Conservation (phyloP, 2,113 vertebrate species). For the Ammodytes marinus region DNA sequence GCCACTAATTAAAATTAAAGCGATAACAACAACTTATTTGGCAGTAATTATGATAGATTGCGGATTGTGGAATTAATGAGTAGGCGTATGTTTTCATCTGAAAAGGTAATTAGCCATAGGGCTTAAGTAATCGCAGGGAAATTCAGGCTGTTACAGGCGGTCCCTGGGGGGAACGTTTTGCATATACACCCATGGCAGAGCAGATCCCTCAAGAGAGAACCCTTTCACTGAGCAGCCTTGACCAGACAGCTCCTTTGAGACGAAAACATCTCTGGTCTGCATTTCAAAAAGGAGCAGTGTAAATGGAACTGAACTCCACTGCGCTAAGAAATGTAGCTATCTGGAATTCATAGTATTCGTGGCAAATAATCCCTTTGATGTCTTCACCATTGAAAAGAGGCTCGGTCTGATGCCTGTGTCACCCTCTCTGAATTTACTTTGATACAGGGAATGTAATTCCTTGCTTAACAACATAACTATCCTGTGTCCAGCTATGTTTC, state of each 20-base stretch:
- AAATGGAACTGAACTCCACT: conserved; percentile 15
- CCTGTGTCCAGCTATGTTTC: background rate
- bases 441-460: conserved; percentile 4
- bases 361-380: conserved; percentile 58
- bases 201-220: conserved; percentile 47
- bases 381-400: conserved; percentile 13
- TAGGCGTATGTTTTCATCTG: conserved; percentile 77
- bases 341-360: conserved; percentile 18
- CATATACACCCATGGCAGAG: conserved; percentile 45
- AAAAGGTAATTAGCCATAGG: conserved; percentile 80
- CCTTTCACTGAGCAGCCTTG: conserved; percentile 63
- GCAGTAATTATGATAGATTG: conserved; percentile 81
- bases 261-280: conserved; percentile 44
- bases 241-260: conserved; percentile 64
- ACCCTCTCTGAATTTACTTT: conserved; percentile 25
- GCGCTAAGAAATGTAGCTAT: conserved; percentile 8
- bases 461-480: too few species aligned
- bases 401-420: conserved; percentile 13
- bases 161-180: conserved; percentile 58
- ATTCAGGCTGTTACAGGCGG: conserved; percentile 64
- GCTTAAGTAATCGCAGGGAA: conserved; percentile 61
- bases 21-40: conserved; percentile 81
- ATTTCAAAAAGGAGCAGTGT: conserved; percentile 54
- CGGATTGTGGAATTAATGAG: conserved; percentile 77
- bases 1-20: conserved; percentile 75